phyloP scores from a whole-genome alignment of 2,113 vertebrate genomes.

The Chlamydotis undulata region DNA sequence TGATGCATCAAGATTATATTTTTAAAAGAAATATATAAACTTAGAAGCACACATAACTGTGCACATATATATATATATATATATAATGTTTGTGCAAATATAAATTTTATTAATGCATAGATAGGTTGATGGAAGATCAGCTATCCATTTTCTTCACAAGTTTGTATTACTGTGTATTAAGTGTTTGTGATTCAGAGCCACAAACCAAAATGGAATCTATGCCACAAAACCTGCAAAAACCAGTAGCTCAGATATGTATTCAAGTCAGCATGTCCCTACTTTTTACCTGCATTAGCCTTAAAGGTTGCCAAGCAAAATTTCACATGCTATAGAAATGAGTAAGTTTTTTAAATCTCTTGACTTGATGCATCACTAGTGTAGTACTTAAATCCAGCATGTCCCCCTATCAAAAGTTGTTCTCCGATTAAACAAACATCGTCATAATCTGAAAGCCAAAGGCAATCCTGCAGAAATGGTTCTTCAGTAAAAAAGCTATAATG shows the following conservation, averaged over 20 bases:
- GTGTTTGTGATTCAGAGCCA: background rate
- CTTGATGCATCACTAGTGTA: background rate
- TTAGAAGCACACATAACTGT: background rate
- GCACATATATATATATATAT: too few relatives aligned
- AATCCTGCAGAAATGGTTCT: slow-evolving; percentile 9
- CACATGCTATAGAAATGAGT: rapidly evolving
- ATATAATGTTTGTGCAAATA: background rate
- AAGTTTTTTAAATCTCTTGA: background rate
- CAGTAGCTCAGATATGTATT: background rate
- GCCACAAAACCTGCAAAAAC: background rate
- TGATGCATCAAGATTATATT: background rate
- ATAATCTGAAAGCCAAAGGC: slow-evolving; percentile 38
- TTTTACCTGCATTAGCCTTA: background rate
- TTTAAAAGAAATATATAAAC: background rate
- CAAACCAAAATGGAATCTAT: background rate
- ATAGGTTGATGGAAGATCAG: background rate
- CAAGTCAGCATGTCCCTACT: background rate
- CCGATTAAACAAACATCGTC: background rate
- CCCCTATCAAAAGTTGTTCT: background rate
- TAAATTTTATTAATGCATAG: background rate
- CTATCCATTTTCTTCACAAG: background rate
- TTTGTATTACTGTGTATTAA: background rate
- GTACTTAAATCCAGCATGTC: background rate
- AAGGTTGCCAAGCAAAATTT: background rate
- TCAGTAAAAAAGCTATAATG: slow-evolving; percentile 2